Evolutionary conservation across 2,113 vertebrate species (phyloP).

Genomic region (Paedocypris sp.): DNA sequence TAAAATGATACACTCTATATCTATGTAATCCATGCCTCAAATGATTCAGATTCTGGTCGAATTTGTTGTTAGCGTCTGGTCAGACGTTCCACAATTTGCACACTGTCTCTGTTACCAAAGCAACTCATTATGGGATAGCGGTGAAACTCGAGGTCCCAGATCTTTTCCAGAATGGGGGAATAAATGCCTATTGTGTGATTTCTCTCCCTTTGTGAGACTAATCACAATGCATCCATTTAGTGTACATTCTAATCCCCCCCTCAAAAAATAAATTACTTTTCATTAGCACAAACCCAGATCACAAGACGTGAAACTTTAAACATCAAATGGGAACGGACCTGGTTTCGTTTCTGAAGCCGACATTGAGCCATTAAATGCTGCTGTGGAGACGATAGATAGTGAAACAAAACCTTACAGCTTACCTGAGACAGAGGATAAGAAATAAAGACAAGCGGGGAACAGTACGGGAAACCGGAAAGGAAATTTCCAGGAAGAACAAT

Average conservation of each 20-base stretch:
- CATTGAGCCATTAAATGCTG: no score
- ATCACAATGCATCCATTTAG: constrained; percentile 50
- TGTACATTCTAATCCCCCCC: constrained; percentile 40
- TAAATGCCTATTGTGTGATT: constrained; percentile 36
- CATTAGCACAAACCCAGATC: no score
- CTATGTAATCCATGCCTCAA: no score
- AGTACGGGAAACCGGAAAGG: constrained; percentile 39
- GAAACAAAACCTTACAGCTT: no score
- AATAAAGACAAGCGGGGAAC: constrained; percentile 49
- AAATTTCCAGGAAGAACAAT: constrained; percentile 27
- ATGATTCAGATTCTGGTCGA: no score
- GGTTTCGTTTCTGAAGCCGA: no score
- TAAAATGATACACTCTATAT: no score
- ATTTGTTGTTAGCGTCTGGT: no score
- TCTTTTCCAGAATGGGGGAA: constrained; percentile 37
- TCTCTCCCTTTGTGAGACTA: constrained; percentile 14
- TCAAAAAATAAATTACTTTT: no score
- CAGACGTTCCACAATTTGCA: background rate
- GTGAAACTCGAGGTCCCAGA: constrained; percentile 20
- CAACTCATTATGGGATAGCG: constrained; percentile 37
- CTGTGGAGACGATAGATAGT: no score
- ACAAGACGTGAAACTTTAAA: no score
- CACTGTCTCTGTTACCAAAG: constrained; percentile 22
- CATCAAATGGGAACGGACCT: no score
- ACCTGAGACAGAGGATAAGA: constrained; percentile 50